Conservation (phyloP, 2,113 vertebrate genomes). For the Saguinus midas region DNA sequence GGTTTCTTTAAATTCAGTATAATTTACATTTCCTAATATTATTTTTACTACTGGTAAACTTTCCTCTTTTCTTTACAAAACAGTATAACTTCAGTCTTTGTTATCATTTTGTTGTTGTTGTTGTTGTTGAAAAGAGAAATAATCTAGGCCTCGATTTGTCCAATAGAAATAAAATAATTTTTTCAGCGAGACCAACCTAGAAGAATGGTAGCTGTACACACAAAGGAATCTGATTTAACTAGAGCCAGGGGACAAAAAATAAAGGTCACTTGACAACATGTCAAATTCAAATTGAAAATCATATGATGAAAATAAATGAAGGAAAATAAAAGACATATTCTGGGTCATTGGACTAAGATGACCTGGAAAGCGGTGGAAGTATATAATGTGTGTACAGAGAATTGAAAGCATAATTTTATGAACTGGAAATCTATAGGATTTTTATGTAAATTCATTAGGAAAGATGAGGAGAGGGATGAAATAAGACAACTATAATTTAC, state of each 20-base stretch:
- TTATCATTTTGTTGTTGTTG: not conserved
- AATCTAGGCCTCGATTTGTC: not conserved
- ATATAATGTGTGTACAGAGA: not conserved
- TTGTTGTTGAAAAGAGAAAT: not conserved
- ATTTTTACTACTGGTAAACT: not conserved
- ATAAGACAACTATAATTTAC: conserved; percentile 53
- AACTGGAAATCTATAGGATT: conserved; percentile 43
- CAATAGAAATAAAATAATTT: conserved; percentile 10
- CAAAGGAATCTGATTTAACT: conserved; percentile 32
- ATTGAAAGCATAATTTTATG: conserved; percentile 49
- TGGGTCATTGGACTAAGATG: conserved; percentile 46
- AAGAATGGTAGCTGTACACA: not conserved
- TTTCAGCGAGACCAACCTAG: not conserved
- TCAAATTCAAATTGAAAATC: conserved; percentile 62
- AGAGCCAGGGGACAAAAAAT: not conserved
- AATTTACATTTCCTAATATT: not conserved
- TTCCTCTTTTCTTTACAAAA: not conserved
- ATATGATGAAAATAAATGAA: conserved; percentile 64
- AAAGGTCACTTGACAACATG: conserved; percentile 54
- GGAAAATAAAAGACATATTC: conserved; percentile 62
- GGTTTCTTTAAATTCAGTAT: not conserved
- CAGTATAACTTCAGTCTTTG: not conserved
- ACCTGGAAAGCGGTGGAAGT: not conserved
- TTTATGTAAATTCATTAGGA: conserved; percentile 60
- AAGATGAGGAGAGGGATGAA: conserved; percentile 47